These are phyloP conservation scores for Scomber scombrus DNA, from an alignment of 2,113 vertebrate species.

Conservation along the genomic window DNA sequence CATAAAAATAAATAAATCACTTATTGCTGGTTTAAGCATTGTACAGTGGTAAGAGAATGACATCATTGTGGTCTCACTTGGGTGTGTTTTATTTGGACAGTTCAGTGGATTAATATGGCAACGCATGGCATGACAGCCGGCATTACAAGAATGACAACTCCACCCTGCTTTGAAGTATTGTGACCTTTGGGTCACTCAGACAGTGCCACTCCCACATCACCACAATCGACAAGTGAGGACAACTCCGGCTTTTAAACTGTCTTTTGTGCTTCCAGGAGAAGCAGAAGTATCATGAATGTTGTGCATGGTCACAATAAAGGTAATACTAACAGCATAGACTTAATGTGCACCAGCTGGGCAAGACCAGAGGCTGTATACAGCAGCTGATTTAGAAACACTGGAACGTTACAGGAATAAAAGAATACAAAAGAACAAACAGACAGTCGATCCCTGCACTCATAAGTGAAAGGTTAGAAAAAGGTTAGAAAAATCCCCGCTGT, in stretches of 20 bases:
- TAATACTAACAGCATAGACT: background rate
- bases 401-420: background rate
- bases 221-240: background rate
- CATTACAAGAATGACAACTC: slow-evolving; percentile 62
- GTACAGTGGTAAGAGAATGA: background rate
- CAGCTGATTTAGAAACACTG: background rate
- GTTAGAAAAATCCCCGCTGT: background rate
- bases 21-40: too few relatives aligned
- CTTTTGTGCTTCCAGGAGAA: slow-evolving; percentile 25
- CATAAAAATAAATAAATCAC: too few relatives aligned
- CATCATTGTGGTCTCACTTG: slow-evolving; percentile 3
- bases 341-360: background rate
- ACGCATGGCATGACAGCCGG: slow-evolving; percentile 40
- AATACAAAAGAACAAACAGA: background rate
- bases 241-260: background rate
- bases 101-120: slow-evolving; percentile 17
- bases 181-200: slow-evolving; percentile 40
- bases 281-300: background rate
- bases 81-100: slow-evolving; percentile 54
- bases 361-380: background rate
- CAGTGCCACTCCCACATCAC: slow-evolving; percentile 41
- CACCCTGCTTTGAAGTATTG: slow-evolving; percentile 46
- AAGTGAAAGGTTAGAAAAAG: slow-evolving; percentile 2
- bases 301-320: background rate
- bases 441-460: background rate